These are phyloP conservation scores for Arremon brunneinucha DNA, from an alignment of 2,797 vertebrate species.

Conservation along the genomic window DNA sequence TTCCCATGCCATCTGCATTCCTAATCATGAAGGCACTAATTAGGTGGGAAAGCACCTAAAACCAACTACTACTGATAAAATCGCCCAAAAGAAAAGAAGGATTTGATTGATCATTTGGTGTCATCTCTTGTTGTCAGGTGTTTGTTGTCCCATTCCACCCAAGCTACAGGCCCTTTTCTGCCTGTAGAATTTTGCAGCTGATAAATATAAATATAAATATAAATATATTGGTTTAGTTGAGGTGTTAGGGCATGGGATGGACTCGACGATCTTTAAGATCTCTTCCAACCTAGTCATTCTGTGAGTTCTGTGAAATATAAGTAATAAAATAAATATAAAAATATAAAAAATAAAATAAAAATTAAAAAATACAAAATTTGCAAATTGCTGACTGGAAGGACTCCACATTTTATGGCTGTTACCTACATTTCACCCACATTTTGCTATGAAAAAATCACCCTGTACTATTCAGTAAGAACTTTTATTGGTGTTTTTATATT, in stretches of 20 bases:
- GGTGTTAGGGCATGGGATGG: not conserved
- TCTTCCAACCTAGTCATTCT: not conserved
- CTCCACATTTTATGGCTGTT: not conserved
- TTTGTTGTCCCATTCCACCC: not conserved
- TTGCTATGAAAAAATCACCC: not conserved
- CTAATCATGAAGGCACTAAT: not conserved
- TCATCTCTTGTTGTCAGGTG: too few species aligned
- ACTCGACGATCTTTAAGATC: not conserved
- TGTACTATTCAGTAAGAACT: not conserved
- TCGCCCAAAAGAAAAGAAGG: not conserved
- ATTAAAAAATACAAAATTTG: not conserved
- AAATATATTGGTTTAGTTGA: not conserved
- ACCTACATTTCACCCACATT: not conserved
- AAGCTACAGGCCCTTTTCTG: not conserved
- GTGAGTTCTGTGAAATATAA: not conserved
- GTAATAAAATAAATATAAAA: not conserved
- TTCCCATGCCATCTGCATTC: not conserved
- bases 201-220: not conserved
- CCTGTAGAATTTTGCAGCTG: not conserved
- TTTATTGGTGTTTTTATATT: not conserved
- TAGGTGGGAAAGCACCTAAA: not conserved
- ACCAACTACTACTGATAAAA: not conserved
- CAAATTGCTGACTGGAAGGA: not conserved
- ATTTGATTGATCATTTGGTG: not conserved
- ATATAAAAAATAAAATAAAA: not conserved